Base-by-base conservation (phyloP, 2,113 vertebrate genomes). In the Turdus rufiventris region DNA sequence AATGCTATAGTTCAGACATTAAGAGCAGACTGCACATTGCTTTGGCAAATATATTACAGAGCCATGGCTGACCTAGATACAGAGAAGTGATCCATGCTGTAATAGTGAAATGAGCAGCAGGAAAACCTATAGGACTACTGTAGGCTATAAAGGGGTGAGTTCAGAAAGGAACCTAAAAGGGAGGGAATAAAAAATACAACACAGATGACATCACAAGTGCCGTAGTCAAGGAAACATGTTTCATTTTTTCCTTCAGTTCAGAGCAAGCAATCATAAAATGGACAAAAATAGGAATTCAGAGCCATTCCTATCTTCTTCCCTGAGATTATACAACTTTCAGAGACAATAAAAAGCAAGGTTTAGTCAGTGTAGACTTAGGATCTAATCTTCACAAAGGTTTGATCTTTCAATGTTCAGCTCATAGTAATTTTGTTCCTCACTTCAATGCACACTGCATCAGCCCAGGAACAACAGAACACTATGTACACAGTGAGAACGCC, bases 231-330 rank as follows among this genome's bases (percentile, higher is more conserved):
- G 85, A 93, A 91, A 96, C 94, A 71, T 15, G 51, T 76, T 79
- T 96, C 76, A 66, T 79, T 91, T 89, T 89, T 87, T 62, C 63
- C 38, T 58, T 79, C 68, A 21, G 85, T 89, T 95, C 82, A 94
- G 77, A 93, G 56, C 76, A 95, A 91, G 93, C 91, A 93, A 96
- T 94, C 93, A 94, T 82, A 90, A 95, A 96, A 93, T 80, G 78
- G 91, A 91, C 88, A 94, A 89, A 93, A 94, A 90, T 70, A 89
- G 36, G 71, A 93, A 92, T 94, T 95, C 94, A 96, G 87, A 83
- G 48, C 23, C 58, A 75, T 76, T 93, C 71, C 68, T 79, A 61
- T 90, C 71, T 91, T 88, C 76, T 68, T 97, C 31, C 45, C 60
- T 78, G 53, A 85, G 93, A 87, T 92, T 88, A 92, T 84, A 85